phyloP scores from a whole-genome alignment of 2,888 invertebrate genomes.

The Philonicus albiceps region DNA sequence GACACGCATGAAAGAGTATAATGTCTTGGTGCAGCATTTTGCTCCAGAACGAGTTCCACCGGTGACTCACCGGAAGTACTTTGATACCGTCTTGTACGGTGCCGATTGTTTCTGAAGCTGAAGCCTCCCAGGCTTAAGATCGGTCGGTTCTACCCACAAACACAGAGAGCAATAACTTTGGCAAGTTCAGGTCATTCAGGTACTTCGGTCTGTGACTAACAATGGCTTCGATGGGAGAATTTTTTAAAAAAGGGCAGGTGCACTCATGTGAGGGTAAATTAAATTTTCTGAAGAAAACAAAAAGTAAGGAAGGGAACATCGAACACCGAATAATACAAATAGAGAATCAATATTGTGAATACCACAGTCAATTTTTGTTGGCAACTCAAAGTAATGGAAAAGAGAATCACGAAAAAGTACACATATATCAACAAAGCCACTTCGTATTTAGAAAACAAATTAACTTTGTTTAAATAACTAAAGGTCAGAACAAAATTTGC shows the following conservation, averaged over 20 bases:
- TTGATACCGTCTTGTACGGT: background rate
- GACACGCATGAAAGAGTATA: background rate
- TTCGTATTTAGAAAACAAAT: background rate
- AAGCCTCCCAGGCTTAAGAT: background rate
- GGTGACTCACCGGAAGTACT: background rate
- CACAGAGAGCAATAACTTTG: background rate
- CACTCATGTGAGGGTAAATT: background rate
- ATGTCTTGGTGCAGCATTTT: background rate
- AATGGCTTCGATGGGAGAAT: background rate
- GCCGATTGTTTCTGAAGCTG: background rate
- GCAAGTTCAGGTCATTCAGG: background rate
- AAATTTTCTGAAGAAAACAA: background rate
- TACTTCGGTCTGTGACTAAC: background rate
- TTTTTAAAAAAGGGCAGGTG: background rate
- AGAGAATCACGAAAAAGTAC: background rate
- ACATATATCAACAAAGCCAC: background rate
- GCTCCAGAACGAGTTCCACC: background rate
- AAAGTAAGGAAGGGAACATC: background rate
- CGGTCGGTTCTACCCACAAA: background rate
- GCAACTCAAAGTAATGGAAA: background rate
- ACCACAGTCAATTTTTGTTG: background rate
- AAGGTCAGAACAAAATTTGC: background rate
- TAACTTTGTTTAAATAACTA: background rate
- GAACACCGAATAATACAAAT: background rate
- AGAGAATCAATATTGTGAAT: background rate